A percentile compares a stretch with the other conserved stretches of the same genome.
phyloP scores from a whole-genome alignment of 2,797 vertebrate genomes.

The Xiphorhynchus erythropygius region DNA sequence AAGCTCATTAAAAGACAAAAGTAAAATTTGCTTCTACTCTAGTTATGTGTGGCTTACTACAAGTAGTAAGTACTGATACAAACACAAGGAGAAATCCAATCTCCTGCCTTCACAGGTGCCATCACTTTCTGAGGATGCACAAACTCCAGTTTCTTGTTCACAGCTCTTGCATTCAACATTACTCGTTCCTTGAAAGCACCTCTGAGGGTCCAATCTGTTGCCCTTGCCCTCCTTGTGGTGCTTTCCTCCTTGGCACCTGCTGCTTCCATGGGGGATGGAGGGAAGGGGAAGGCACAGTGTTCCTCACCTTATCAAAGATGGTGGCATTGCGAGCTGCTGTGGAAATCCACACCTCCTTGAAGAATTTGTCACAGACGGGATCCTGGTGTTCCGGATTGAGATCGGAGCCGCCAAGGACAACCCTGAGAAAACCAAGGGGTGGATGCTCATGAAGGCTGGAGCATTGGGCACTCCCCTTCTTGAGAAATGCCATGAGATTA shows the following conservation, averaged over 20 bases:
- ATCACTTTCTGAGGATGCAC: not conserved
- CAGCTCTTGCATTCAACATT: not conserved
- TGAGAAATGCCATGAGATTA: not conserved
- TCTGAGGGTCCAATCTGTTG: not conserved
- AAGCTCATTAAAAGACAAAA: not conserved
- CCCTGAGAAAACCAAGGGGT: slow-evolving; percentile 73
- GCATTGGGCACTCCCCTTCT: not conserved
- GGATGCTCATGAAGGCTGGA: not conserved
- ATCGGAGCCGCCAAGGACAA: slow-evolving; percentile 85
- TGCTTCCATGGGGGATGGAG: rapidly evolving
- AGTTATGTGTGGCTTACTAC: not conserved
- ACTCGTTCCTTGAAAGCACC: not conserved
- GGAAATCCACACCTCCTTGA: slow-evolving; percentile 94
- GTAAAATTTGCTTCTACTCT: not conserved
- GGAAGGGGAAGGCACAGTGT: rapidly evolving
- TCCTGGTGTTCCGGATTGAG: slow-evolving; percentile 85
- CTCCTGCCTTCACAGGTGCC: not conserved
- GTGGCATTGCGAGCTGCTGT: slow-evolving; percentile 89
- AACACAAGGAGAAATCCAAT: not conserved
- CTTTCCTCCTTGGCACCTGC: not conserved
- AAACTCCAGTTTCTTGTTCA: not conserved
- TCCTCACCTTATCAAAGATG: slow-evolving; percentile 90
- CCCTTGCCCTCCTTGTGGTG: not conserved
- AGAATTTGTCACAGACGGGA: slow-evolving; percentile 92
- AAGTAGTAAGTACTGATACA: not conserved